Evolutionary conservation across 2,113 vertebrate genomes (phyloP).

Genomic region (Tachycineta bicolor): DNA sequence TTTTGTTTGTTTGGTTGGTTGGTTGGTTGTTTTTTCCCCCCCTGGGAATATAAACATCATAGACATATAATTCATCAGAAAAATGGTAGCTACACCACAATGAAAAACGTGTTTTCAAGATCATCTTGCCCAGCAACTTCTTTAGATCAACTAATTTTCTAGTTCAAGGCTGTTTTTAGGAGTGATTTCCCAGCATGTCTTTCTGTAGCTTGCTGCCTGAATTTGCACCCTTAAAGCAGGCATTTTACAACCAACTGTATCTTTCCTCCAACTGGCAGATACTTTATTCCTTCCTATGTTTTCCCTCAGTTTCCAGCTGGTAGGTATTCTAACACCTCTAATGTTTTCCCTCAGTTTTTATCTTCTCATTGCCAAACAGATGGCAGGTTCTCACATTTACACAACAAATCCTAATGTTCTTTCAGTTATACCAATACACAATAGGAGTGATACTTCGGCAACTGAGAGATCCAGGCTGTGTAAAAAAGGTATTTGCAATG

Average conservation of each 20-base stretch:
- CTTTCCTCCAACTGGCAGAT: slow-evolving; percentile 44
- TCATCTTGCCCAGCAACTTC: not conserved
- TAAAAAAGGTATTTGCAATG: slow-evolving; percentile 10
- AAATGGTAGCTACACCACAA: not conserved
- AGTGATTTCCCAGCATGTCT: not conserved
- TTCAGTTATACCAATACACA: slow-evolving; percentile 15
- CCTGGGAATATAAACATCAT: not conserved
- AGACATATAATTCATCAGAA: not conserved
- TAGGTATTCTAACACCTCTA: slow-evolving; percentile 57
- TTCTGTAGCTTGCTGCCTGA: not conserved
- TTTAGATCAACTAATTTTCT: not conserved
- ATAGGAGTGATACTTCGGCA: slow-evolving; percentile 11
- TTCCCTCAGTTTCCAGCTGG: slow-evolving; percentile 56
- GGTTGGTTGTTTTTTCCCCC: too few species aligned
- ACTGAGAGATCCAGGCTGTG: not conserved
- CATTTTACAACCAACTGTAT: slow-evolving; percentile 55
- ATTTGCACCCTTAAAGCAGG: slow-evolving; percentile 15
- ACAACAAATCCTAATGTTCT: slow-evolving; percentile 58
- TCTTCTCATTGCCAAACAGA: slow-evolving; percentile 56
- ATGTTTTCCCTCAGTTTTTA: slow-evolving; percentile 61
- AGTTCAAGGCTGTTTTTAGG: not conserved
- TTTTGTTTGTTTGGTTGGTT: too few species aligned
- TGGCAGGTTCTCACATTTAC: slow-evolving; percentile 58
- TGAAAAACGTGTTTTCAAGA: not conserved
- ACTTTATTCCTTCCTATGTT: slow-evolving; percentile 55